A percentile compares a stretch with the other conserved stretches of the same genome.
These are phyloP conservation scores for Phymanthus crucifer DNA, from an alignment of 92 coral and sea anemone species.

Conservation along the genomic window DNA sequence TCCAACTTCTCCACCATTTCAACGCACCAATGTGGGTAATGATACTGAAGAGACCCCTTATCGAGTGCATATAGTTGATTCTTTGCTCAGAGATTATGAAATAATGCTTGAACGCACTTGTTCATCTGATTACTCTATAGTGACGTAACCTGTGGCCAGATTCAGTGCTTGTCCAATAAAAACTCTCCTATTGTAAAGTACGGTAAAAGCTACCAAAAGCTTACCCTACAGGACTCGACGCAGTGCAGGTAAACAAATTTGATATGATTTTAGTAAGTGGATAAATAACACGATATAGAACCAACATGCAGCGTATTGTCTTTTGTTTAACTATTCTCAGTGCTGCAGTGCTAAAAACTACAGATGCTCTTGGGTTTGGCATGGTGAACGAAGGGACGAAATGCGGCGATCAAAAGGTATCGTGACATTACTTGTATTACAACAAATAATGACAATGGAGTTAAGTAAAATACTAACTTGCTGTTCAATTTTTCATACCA, in stretches of 20 bases:
- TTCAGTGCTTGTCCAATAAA: slow-evolving; percentile 58
- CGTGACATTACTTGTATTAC: background rate
- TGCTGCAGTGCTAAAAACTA: slow-evolving; percentile 31
- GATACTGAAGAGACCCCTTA: no score
- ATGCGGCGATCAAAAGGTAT: slow-evolving; percentile 46
- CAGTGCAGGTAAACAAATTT: slow-evolving; percentile 62
- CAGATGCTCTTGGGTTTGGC: slow-evolving; percentile 40
- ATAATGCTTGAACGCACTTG: no score
- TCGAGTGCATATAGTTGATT: no score
- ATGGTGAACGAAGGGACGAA: slow-evolving; percentile 48
- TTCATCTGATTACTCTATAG: no score
- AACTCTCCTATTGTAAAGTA: slow-evolving; percentile 44
- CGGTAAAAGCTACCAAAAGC: slow-evolving; percentile 59
- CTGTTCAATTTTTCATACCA: no score
- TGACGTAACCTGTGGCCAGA: slow-evolving; percentile 70
- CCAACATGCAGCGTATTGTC: no score
- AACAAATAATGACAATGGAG: background rate
- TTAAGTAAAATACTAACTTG: no score
- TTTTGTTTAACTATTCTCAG: background rate
- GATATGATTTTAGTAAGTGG: background rate
- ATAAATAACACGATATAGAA: background rate
- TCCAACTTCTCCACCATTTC: no score
- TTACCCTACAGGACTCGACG: slow-evolving; percentile 32
- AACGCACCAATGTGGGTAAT: no score
- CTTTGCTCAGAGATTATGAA: no score